Conservation (phyloP, 1,140 invertebrate genomes). For the Medauroidea extradentata region DNA sequence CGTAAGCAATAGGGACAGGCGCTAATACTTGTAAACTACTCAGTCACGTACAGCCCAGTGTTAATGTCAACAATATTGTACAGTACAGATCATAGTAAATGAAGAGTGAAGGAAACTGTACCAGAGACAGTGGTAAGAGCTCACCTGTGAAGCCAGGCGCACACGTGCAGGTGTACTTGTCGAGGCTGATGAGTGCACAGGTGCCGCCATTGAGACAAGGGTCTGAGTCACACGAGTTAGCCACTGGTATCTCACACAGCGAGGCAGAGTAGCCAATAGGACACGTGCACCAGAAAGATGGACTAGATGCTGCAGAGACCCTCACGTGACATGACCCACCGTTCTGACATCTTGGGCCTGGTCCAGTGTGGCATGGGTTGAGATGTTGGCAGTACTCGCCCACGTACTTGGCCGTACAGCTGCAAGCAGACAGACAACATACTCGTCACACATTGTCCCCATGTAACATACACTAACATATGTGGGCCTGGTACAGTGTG, state of each 20-base stretch:
- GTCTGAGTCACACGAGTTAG: constrained; percentile 83
- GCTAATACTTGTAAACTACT: no score
- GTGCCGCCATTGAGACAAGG: constrained; percentile 84
- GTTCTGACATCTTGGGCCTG: constrained; percentile 79
- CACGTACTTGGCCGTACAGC: constrained; percentile 84
- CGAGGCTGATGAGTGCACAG: constrained; percentile 70
- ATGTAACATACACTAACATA: no score
- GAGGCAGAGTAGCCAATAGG: constrained; percentile 87
- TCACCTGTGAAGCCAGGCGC: constrained; percentile 79
- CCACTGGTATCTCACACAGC: constrained; percentile 85
- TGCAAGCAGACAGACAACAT: constrained; percentile 58
- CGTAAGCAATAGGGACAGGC: no score
- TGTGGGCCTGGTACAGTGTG: constrained; percentile 68
- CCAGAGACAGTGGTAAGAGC: no score
- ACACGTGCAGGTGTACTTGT: constrained; percentile 79
- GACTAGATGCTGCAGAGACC: constrained; percentile 57
- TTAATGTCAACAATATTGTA: no score
- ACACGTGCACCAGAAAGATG: constrained; percentile 80
- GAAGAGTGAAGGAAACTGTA: no score
- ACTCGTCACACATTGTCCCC: neutral
- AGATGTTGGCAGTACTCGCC: constrained; percentile 91
- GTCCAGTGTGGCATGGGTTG: constrained; percentile 86
- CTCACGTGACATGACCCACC: constrained; percentile 84
- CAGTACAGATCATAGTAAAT: no score
- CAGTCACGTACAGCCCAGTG: no score